phyloP scores from a whole-genome alignment of 2,113 vertebrate genomes.

The Rhadina sibilatrix region DNA sequence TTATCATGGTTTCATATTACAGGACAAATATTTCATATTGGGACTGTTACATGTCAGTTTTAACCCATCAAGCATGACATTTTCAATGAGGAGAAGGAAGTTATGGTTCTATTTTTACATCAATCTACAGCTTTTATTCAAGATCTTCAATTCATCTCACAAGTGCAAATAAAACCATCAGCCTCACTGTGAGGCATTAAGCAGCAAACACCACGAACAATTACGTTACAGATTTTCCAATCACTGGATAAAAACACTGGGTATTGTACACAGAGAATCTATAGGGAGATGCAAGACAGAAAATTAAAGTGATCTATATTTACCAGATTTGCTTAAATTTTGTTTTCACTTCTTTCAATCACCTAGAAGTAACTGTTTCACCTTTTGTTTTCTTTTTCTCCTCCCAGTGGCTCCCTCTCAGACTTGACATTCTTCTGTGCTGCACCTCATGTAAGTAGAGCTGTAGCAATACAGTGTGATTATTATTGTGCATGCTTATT shows the following conservation, averaged over 20 bases:
- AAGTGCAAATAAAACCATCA: neutral
- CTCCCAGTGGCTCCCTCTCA: neutral
- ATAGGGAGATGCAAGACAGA: neutral
- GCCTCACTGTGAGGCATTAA: neutral
- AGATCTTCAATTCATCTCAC: neutral
- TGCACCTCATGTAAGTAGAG: conserved; percentile 34
- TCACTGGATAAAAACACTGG: neutral
- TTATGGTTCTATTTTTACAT: neutral
- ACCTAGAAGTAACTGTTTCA: neutral
- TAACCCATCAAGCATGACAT: neutral
- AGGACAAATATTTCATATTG: neutral
- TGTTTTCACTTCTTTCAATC: neutral
- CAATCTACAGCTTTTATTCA: neutral
- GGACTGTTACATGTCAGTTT: neutral
- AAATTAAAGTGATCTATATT: neutral
- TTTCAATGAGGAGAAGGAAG: neutral
- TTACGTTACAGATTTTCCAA: neutral
- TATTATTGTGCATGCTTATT: neutral
- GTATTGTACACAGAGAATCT: neutral
- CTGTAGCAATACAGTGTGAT: neutral
- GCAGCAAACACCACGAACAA: neutral
- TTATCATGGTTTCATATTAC: neutral
- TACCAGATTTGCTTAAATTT: neutral
- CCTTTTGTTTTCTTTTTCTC: neutral
- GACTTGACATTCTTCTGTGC: neutral